These are phyloP conservation scores for Hystrix brachyura DNA, from an alignment of 2,113 vertebrate species.

Conservation along the genomic window DNA sequence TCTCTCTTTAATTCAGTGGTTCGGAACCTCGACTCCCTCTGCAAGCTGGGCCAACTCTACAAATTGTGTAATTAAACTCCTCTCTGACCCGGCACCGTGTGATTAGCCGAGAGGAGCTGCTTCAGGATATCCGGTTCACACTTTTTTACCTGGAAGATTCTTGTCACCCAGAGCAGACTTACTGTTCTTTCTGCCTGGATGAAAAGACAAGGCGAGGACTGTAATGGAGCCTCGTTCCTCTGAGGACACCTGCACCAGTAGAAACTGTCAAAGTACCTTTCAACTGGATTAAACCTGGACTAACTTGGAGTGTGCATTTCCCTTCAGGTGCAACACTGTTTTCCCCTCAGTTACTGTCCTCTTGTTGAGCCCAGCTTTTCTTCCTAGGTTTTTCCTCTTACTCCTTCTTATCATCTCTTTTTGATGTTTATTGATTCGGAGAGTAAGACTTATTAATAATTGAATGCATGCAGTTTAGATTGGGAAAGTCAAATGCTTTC, in stretches of 20 bases:
- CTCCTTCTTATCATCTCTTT: background rate
- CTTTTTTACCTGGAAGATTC: constrained; percentile 62
- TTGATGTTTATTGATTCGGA: constrained; percentile 19
- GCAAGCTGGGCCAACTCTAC: constrained; percentile 10
- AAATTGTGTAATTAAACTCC: constrained; percentile 69
- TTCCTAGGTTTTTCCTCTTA: background rate
- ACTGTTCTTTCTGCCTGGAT: constrained; percentile 65
- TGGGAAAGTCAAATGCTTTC: background rate
- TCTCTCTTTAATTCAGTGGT: constrained; percentile 30
- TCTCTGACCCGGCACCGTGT: background rate
- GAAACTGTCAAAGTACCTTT: constrained; percentile 1
- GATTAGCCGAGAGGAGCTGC: constrained; percentile 22
- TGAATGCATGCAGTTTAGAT: background rate
- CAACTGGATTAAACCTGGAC: background rate
- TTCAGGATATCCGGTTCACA: constrained; percentile 70
- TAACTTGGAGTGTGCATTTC: constrained; percentile 4
- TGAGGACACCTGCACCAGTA: background rate
- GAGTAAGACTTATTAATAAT: background rate
- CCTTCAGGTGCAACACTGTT: background rate
- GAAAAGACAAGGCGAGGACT: constrained; percentile 51
- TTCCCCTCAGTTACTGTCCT: background rate
- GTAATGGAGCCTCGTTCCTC: constrained; percentile 48
- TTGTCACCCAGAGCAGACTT: constrained; percentile 63
- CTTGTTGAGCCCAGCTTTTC: background rate
- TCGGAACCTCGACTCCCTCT: constrained; percentile 42